Conservation (phyloP, 2,888 invertebrate species). For the Xestia ashworthii region DNA sequence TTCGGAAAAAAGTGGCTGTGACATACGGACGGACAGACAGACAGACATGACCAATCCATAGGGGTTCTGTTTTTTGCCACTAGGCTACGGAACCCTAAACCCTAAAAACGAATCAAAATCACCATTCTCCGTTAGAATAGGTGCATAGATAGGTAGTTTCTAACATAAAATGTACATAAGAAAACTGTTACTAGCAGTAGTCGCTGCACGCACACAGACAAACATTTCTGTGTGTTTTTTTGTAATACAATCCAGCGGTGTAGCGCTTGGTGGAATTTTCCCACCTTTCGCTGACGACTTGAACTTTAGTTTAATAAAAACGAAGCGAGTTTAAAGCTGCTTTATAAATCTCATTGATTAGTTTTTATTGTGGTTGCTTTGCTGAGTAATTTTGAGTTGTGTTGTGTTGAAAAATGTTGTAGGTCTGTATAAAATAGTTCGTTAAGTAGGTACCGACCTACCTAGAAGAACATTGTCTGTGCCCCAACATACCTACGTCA, state of each 20-base stretch:
- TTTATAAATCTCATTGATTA: slow-evolving; percentile 17
- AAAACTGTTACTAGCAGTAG: slow-evolving; percentile 46
- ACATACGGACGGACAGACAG: no score
- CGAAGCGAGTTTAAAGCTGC: slow-evolving; percentile 37
- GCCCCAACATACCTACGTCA: not conserved
- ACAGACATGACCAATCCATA: no score
- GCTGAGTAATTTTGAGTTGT: not conserved
- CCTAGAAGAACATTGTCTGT: not conserved
- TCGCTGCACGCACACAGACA: slow-evolving; percentile 30
- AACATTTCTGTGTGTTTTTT: slow-evolving; percentile 20
- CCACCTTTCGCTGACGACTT: slow-evolving; percentile 74
- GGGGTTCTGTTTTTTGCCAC: no score
- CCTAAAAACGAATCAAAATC: slow-evolving; percentile 11
- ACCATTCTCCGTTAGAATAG: slow-evolving; percentile 3
- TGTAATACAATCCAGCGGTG: slow-evolving; percentile 63
- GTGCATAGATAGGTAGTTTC: slow-evolving; percentile 28
- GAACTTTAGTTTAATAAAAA: slow-evolving; percentile 13
- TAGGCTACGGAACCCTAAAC: no score
- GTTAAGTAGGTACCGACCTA: no score
- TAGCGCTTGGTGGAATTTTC: slow-evolving; percentile 71
- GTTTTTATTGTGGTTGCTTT: slow-evolving; percentile 3
- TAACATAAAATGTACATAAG: slow-evolving; percentile 44
- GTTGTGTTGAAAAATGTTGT: not conserved
- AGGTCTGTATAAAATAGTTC: not conserved
- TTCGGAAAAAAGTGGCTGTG: no score